Evolutionary conservation across 2,797 vertebrate genomes (phyloP), one percentile per base, ranked within the genome.

Genomic region (Parambassis ranga): DNA sequence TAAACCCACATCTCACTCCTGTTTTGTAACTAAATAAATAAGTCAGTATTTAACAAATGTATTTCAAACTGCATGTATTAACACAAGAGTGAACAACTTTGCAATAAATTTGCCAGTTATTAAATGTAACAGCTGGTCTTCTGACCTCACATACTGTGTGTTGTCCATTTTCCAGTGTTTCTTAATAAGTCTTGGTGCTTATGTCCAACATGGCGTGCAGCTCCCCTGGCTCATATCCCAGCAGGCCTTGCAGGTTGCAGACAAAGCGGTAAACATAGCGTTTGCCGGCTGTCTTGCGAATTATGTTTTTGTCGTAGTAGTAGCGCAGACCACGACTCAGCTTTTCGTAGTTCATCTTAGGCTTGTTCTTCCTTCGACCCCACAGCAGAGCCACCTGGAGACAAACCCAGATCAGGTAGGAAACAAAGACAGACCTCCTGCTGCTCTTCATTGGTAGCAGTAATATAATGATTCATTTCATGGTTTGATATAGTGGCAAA

Each of bases 261-360:
- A 90, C 87, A 7, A 92, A 92, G 55, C 88, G 84, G 62, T 92
- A 92, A 18, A 91, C 90, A 4, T 90, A 92, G 58, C 89, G 89
- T 0, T 92, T 91, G 16, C 91, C 90, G 0, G 87, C 81, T 0
- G 90, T 91, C 68, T 92, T 92, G 33, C 85, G 81, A 61, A 92
- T 91, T 46, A 92, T 92, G 81, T 92, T 90, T 50, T 92, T 92
- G 83, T 92, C 91, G 2, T 92, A 91, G 75, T 92, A 92, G 77
- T 92, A 92, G 14, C 91, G 82, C 3, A 92, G 78, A 0, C 90
- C 87, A 0, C 90, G 87, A 38, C 90, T 91, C 41, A 92, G 81
- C 82, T 91, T 92, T 72, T 92, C 91, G 4, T 91, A 91, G 78
- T 92, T 92, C 91, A 91, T 92, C 71, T 90, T 92, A 19, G 91